Base-by-base conservation (phyloP, 2,797 vertebrate species). In the Percopsis omiscomaycus region DNA sequence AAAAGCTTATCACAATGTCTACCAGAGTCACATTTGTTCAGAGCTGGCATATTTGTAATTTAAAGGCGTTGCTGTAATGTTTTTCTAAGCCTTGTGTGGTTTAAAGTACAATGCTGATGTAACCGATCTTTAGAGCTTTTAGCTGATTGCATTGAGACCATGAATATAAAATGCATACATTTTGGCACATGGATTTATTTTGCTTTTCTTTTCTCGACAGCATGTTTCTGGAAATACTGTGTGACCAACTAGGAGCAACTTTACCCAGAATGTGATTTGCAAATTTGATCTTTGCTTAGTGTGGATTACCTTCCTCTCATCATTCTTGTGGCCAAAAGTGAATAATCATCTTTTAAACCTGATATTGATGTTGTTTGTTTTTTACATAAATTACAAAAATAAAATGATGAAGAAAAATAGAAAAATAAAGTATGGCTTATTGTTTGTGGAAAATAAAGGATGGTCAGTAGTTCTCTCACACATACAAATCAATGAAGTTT, bases 181-280 rank as follows among this genome's bases (percentile, higher is more conserved):
- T 14, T 55, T 69, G 22, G 59, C 42, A 3, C n/a, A 12, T 28
- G 28, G 6, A 9, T 28, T 70, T 10, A 51, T 45, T 60, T 59
- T 5, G 48, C 55, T 11, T 48, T 59, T 56, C 46, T 58, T 69
- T 64, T 55, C 44, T 55, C 49, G 1, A 71, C 86, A 94, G 93
- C 93, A 1, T 94, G 93, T 81, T 94, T 94, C 88, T 94, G 93
- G 93, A 94, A 94, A 77, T 94, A 94, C 81, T 94, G 93, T 27
- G 93, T 94, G 69, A 93, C 93, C 84, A 93, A 91, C 82, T 94
- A 87, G 67, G 28, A 76, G 61, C n/a, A 6, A 29, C 37, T 51
- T 28, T 14, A 60, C 29, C 3, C 57, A 44, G 27, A 60, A n/a
- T 10, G 44, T 44, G 68, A 28, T 22, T 45, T 37, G 32, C 32